These are phyloP conservation scores for Tetramorium alpestre DNA, from an alignment of 1,140 invertebrate genomes.

Conservation along the genomic window DNA sequence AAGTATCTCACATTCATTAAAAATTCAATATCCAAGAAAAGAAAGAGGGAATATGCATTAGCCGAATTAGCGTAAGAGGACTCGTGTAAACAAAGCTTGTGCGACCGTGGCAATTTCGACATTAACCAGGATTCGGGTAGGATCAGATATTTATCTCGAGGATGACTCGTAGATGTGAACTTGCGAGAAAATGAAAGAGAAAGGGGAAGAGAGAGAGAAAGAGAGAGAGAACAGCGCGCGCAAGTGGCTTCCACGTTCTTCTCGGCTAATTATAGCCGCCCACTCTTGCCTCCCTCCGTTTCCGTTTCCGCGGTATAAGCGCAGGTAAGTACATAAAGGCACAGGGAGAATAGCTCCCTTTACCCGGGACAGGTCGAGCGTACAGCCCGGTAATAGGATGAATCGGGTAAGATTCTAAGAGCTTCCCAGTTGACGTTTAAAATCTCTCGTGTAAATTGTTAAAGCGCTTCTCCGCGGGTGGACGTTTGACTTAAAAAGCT, in stretches of 20 bases:
- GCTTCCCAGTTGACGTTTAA: conserved; percentile 56
- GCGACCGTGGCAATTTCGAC: not conserved
- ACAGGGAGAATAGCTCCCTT: conserved; percentile 55
- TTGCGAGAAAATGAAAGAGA: not conserved
- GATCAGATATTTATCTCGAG: conserved; percentile 41
- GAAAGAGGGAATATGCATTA: not conserved
- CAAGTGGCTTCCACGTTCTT: conserved; percentile 35
- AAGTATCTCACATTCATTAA: not conserved
- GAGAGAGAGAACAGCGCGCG: conserved; percentile 7
- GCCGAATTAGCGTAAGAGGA: not conserved
- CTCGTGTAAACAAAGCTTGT: conserved; percentile 14
- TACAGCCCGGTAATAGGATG: conserved; percentile 63
- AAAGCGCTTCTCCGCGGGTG: conserved; percentile 27
- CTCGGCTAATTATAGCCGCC: conserved; percentile 62
- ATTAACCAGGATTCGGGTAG: not conserved
- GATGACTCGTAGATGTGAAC: not conserved
- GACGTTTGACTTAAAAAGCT: conserved; percentile 35
- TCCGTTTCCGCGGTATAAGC: conserved; percentile 55
- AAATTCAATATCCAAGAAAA: not conserved
- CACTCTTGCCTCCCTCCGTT: conserved; percentile 42
- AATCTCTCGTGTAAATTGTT: conserved; percentile 63
- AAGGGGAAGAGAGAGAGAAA: not conserved
- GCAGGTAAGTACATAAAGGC: conserved; percentile 61
- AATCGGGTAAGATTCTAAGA: conserved; percentile 68
- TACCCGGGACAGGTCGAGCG: conserved; percentile 65